Base-by-base conservation (phyloP, 2,888 invertebrate species). In the Rhogogaster chlorosoma region DNA sequence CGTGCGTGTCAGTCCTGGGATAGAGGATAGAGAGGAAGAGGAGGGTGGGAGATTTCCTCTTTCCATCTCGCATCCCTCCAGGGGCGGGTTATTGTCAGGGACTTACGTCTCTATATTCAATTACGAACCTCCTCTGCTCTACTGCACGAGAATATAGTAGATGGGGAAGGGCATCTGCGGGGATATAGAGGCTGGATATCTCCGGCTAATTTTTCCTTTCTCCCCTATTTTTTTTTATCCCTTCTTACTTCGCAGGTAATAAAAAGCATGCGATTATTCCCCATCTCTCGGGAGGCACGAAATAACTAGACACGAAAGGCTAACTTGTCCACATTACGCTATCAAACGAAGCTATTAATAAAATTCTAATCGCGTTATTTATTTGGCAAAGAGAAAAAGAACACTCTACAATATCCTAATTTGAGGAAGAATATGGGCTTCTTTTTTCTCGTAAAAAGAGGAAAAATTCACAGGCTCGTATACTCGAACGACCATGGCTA, bases 91-190 rank as follows among this genome's bases (percentile, higher is more conserved):
- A 53, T n/a, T 53, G 53, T 53, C 53, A 53, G 18, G n/a, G 53
- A 53, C 53, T 67, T 15, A 32, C 29, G 67, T 29, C 67, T 67
- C 67, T 67, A 67, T 67, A 67, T 67, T 67, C 67, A 22, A 67
- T 67, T 67, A 67, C 67, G 67, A 29, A 26, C 67, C 67, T 67
- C 67, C 22, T 67, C 29, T 29, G 15, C 29, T 67, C 67, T 67
- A 53, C 53, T n/a, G n/a, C n/a, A 53, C 53, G 53, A 53, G 53
- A n/a, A 53, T 53, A 53, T 53, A 53, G 18, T n/a, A n/a, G 1
- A 49, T 49, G 6, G 18, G 18, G n/a, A n/a, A 49, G 1, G 6
- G 1, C 6, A 10, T 53, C 7, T 53, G 2, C 38, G 6, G 9
- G 53, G 53, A n/a, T n/a, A n/a, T n/a, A n/a, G n/a, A 53, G n/a